These are phyloP conservation scores for Sakesphorus luctuosus DNA, from an alignment of 2,113 vertebrate species.

Conservation along the genomic window DNA sequence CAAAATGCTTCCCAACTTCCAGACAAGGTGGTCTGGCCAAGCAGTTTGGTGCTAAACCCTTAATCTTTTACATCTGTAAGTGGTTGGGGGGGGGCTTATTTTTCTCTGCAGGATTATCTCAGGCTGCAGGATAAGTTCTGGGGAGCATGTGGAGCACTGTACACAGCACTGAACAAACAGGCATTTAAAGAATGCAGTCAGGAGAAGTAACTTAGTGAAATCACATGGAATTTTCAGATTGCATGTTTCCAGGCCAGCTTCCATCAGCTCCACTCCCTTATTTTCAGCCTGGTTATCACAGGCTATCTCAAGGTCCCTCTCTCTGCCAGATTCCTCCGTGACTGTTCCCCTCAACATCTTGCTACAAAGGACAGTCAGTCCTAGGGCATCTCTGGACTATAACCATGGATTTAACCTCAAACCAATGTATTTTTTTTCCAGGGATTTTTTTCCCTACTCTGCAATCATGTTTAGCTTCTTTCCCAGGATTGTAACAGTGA, in stretches of 20 bases:
- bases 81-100: too few relatives aligned
- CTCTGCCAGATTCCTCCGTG: slow-evolving; percentile 20
- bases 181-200: neutral
- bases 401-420: slow-evolving; percentile 9
- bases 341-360: neutral
- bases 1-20: neutral
- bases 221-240: neutral
- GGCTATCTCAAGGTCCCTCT: neutral
- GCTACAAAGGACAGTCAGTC: slow-evolving; percentile 12
- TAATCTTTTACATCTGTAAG: neutral
- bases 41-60: neutral
- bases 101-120: neutral
- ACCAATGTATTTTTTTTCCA: neutral
- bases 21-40: neutral
- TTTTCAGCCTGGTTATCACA: neutral
- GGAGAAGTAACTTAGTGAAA: neutral
- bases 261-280: neutral
- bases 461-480: slow-evolving; percentile 19
- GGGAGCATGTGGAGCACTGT: neutral
- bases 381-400: neutral
- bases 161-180: neutral
- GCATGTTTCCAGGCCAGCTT: neutral
- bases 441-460: neutral
- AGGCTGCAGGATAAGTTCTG: neutral
- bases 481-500: neutral